These are phyloP conservation scores for Timandra comae DNA, from an alignment of 2,888 invertebrate species.

Conservation along the genomic window DNA sequence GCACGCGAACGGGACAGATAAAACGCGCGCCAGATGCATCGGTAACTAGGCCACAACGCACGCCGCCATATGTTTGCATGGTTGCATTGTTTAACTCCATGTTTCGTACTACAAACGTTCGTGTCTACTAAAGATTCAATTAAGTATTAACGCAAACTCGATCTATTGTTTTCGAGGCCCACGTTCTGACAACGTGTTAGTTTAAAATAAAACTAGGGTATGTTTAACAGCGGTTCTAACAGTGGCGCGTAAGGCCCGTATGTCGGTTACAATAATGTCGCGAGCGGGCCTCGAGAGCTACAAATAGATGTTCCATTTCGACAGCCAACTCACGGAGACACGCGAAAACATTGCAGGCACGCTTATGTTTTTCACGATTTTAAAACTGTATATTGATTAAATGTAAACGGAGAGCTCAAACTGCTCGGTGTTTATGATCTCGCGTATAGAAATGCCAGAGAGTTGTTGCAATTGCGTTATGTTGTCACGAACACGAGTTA, in stretches of 20 bases:
- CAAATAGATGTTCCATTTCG: slow-evolving; percentile 74
- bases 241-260: slow-evolving; percentile 50
- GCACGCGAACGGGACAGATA: slow-evolving; percentile 39
- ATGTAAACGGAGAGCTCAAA: slow-evolving; percentile 4
- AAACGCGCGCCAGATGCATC: slow-evolving; percentile 57
- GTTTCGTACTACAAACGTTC: not conserved
- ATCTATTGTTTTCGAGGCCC: slow-evolving; percentile 8
- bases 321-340: slow-evolving; percentile 63
- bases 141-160: slow-evolving; percentile 1
- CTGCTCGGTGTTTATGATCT: not conserved
- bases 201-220: slow-evolving; percentile 30
- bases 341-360: slow-evolving; percentile 64
- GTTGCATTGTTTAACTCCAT: slow-evolving; percentile 37
- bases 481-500: slow-evolving; percentile 10
- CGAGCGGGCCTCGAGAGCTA: slow-evolving; percentile 69
- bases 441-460: slow-evolving; percentile 3
- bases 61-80: slow-evolving; percentile 55
- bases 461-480: slow-evolving; percentile 5
- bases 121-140: slow-evolving; percentile 8
- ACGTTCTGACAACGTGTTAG: slow-evolving; percentile 16
- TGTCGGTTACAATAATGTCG: slow-evolving; percentile 66
- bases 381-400: slow-evolving; percentile 24
- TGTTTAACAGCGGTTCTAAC: slow-evolving; percentile 39
- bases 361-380: slow-evolving; percentile 50
- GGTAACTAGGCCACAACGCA: slow-evolving; percentile 60